Evolutionary conservation across 1,140 invertebrate species (phyloP).

Genomic region (Bombus balteatus): DNA sequence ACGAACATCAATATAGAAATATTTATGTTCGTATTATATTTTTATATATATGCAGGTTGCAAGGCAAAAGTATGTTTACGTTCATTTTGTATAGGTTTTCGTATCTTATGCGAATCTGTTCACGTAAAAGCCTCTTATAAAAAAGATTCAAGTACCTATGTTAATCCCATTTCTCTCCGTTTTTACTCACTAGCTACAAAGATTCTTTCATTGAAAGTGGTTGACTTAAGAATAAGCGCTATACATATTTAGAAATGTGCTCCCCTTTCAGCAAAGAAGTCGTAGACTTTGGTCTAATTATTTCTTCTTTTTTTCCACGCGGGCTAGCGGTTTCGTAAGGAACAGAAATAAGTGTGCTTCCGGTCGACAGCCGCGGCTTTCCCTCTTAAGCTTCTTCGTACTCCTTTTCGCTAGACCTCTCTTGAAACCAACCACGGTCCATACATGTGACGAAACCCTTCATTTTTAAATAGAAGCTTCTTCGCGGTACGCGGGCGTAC

Average conservation of each 20-base stretch:
- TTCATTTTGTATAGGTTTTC: too few species aligned
- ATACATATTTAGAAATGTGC: constrained; percentile 38
- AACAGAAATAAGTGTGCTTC: constrained; percentile 68
- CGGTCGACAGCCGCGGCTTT: constrained; percentile 48
- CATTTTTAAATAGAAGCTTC: constrained; percentile 45
- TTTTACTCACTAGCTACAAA: neutral
- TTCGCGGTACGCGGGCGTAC: neutral
- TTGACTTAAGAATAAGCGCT: constrained; percentile 24
- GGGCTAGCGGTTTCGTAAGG: constrained; percentile 47
- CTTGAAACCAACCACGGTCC: neutral
- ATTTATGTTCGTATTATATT: neutral
- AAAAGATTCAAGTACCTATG: neutral
- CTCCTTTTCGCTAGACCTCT: constrained; percentile 11
- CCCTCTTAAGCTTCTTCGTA: constrained; percentile 21
- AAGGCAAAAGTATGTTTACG: neutral
- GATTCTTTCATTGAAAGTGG: constrained; percentile 14
- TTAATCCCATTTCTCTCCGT: neutral
- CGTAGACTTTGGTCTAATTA: constrained; percentile 31
- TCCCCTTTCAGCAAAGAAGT: constrained; percentile 41
- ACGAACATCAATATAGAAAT: too few species aligned
- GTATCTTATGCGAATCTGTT: neutral
- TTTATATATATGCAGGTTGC: neutral
- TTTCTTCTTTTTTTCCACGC: constrained; percentile 1
- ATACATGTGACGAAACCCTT: constrained; percentile 6
- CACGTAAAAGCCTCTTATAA: too few species aligned